Evolutionary conservation across 2,113 vertebrate species (phyloP).

Genomic region (Genyomyrus donnyi): DNA sequence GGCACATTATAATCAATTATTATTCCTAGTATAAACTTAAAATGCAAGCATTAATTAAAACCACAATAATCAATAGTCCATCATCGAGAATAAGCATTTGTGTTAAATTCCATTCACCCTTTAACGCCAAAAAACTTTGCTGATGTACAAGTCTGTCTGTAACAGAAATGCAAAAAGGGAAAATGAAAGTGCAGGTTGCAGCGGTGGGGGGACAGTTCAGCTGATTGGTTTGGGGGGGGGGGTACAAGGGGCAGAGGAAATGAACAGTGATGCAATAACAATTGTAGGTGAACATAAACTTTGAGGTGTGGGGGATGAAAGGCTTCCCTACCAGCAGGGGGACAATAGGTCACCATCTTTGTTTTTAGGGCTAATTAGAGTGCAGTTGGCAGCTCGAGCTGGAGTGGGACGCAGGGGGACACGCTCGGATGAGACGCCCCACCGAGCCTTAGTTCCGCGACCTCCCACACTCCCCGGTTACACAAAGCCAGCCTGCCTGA

Average conservation of each 20-base stretch:
- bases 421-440: background rate
- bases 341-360: background rate
- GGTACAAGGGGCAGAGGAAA: background rate
- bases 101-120: background rate
- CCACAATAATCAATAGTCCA: background rate
- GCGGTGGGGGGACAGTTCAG: background rate
- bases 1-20: background rate
- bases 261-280: constrained; percentile 3
- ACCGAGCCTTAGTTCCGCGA: background rate
- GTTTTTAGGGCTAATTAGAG: background rate
- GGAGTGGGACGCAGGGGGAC: background rate
- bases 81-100: background rate
- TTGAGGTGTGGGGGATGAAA: background rate
- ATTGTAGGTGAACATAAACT: constrained; percentile 35
- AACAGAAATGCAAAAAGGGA: background rate
- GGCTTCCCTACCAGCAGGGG: background rate
- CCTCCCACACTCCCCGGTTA: background rate
- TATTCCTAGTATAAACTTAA: background rate
- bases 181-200: background rate
- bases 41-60: background rate
- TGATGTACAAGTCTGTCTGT: background rate
- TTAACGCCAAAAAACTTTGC: background rate
- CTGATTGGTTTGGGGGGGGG: constrained; percentile 8
- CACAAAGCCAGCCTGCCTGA: background rate
- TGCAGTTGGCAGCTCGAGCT: background rate